Percentiles rank a stretch among this genome's conserved stretches.
Evolutionary conservation across 2,113 vertebrate genomes (phyloP).

Genomic region (Salvelinus alpinus): DNA sequence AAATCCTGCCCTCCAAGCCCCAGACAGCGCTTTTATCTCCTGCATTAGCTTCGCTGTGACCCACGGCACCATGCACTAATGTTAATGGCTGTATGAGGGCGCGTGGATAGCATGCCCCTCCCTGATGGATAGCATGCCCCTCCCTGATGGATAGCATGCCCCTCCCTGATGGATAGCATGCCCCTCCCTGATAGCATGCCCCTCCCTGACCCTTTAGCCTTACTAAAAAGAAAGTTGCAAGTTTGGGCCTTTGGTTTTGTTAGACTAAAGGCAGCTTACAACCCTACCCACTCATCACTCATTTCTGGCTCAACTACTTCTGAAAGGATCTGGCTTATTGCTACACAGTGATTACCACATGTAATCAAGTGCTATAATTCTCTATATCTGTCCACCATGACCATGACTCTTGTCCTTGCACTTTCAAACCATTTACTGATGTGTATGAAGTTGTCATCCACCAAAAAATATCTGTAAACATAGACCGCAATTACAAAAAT

Average conservation of each 20-base stretch:
- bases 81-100: slow-evolving; percentile 55
- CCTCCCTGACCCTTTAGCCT: slow-evolving; percentile 42
- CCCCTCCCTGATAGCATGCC: slow-evolving; percentile 28
- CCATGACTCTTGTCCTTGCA: neutral
- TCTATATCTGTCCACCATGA: slow-evolving; percentile 7
- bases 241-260: slow-evolving; percentile 32
- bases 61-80: slow-evolving; percentile 62
- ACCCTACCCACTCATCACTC: slow-evolving; percentile 25
- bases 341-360: slow-evolving; percentile 1
- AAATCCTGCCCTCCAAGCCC: slow-evolving; percentile 55
- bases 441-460: slow-evolving; percentile 25
- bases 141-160: too few species aligned
- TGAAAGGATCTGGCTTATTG: slow-evolving; percentile 14
- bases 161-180: too few species aligned
- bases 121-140: slow-evolving; percentile 18
- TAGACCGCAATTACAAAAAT: slow-evolving; percentile 11
- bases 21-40: slow-evolving; percentile 54
- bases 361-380: neutral
- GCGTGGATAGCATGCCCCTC: slow-evolving; percentile 46
- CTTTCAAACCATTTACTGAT: neutral
- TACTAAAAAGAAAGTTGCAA: slow-evolving; percentile 24
- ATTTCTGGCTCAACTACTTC: neutral
- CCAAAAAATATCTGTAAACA: slow-evolving; percentile 15
- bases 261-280: slow-evolving; percentile 33
- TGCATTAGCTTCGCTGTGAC: slow-evolving; percentile 53